Evolutionary conservation across 2,113 vertebrate species (phyloP).

Genomic region (Casuarius casuarius): DNA sequence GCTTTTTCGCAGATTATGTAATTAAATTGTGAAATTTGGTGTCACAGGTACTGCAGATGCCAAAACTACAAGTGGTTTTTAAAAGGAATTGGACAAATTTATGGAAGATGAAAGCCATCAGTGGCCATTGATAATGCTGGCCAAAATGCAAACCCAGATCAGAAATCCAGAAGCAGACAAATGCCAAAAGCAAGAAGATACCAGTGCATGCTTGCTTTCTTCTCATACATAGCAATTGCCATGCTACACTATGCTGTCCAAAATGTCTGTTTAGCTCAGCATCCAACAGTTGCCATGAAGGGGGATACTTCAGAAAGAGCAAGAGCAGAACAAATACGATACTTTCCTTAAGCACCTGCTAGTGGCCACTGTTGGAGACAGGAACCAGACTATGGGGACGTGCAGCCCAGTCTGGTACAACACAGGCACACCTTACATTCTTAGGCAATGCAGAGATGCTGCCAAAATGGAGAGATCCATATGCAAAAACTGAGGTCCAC

Average conservation of each 20-base stretch:
- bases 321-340: not conserved
- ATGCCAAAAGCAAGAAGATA: not conserved
- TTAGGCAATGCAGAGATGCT: not conserved
- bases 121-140: not conserved
- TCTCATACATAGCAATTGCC: not conserved
- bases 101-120: not conserved
- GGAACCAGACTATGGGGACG: not conserved
- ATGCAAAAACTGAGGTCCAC: not conserved
- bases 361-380: not conserved
- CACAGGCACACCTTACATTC: accelerated
- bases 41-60: not conserved
- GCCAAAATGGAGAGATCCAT: not conserved
- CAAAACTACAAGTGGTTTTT: not conserved
- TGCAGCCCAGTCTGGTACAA: not conserved
- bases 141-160: not conserved
- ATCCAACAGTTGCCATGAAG: not conserved
- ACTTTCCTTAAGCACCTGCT: not conserved
- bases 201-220: not conserved
- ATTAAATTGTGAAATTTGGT: constrained; percentile 18
- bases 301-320: not conserved
- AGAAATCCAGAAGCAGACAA: not conserved
- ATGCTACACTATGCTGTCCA: not conserved
- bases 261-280: not conserved
- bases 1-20: not conserved
- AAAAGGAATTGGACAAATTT: not conserved